Evolutionary conservation across 2,888 invertebrate genomes (phyloP).

Genomic region (Spodoptera picta): DNA sequence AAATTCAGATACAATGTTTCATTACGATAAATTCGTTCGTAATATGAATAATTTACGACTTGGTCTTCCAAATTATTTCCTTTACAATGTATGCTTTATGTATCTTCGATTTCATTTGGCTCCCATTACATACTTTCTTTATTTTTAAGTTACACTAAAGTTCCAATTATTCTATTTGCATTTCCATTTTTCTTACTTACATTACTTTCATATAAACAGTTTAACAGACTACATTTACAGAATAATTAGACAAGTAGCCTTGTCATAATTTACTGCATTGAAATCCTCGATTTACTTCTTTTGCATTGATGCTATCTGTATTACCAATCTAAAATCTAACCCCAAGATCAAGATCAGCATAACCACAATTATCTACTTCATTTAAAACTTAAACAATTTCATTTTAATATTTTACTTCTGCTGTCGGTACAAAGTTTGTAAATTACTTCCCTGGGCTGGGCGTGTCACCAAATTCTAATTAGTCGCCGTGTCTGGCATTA

Average conservation of each 20-base stretch:
- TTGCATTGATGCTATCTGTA: too few species aligned
- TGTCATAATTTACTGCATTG: neutral
- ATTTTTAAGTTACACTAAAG: too few species aligned
- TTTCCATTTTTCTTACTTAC: too few species aligned
- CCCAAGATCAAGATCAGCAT: neutral
- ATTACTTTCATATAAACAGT: neutral
- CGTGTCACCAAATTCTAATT: conserved; percentile 88
- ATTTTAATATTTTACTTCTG: conserved; percentile 42
- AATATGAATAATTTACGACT: conserved; percentile 21
- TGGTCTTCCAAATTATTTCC: conserved; percentile 10
- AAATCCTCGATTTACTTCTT: conserved; percentile 6
- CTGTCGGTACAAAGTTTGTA: conserved; percentile 73
- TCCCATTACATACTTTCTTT: too few species aligned
- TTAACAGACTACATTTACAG: neutral
- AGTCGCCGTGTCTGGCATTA: conserved; percentile 84
- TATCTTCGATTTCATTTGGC: too few species aligned
- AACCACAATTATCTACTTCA: neutral
- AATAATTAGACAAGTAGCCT: too few species aligned
- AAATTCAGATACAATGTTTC: conserved; percentile 30
- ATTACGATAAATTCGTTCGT: conserved; percentile 11
- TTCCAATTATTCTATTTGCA: too few species aligned
- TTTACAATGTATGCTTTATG: too few species aligned
- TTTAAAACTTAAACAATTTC: conserved; percentile 27
- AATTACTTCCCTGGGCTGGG: conserved; percentile 71
- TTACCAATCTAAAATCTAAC: too few species aligned